Evolutionary conservation across 2,888 invertebrate genomes (phyloP), one percentile per base, ranked within the genome.

Genomic region (Hypomecis punctinalis): DNA sequence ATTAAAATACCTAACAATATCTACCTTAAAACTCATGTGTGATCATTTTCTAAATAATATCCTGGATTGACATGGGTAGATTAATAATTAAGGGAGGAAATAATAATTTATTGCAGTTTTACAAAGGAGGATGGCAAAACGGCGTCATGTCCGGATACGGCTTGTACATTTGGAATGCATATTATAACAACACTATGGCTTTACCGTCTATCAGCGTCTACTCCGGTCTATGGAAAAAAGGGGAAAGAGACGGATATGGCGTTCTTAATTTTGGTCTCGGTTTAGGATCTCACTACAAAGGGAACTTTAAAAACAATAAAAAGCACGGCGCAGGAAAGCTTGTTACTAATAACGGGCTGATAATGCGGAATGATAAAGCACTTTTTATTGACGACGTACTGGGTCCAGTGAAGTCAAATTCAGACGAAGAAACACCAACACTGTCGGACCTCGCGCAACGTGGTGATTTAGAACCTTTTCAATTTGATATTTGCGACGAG

Each of bases 71-170:
- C 23, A 23, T n/a, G n/a, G n/a, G n/a, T n/a, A n/a, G n/a, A 23
- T 23, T 23, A 23, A 2, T 23, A 23, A 23, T 23, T 23, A 23
- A 11, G 6, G 4, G 8, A 51, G 61, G 63, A 51, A 35, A 51
- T 9, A 40, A 10, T 10, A 13, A 45, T 48, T 39, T 43, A 7
- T 54, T 84, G 45, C 72, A 94, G 94, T 92, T 91, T 79, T 95
- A 95, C 77, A 90, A 84, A 66, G 95, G 95, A 0, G 90, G 93
- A 68, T 95, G 95, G 95, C 82, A 85, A 71, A 86, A 92, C 60
- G 94, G 94, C 37, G 81, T 88, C 0, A 94, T 94, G 89, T 85
- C 94, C 62, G 95, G 95, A 58, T 90, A 92, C 65, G 95, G 95
- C 0, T 91, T 93, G 66, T 95, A 95, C 68, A 90, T 92, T 55